phyloP scores from a whole-genome alignment of 2,113 vertebrate species.

The Hemiprocne comata region DNA sequence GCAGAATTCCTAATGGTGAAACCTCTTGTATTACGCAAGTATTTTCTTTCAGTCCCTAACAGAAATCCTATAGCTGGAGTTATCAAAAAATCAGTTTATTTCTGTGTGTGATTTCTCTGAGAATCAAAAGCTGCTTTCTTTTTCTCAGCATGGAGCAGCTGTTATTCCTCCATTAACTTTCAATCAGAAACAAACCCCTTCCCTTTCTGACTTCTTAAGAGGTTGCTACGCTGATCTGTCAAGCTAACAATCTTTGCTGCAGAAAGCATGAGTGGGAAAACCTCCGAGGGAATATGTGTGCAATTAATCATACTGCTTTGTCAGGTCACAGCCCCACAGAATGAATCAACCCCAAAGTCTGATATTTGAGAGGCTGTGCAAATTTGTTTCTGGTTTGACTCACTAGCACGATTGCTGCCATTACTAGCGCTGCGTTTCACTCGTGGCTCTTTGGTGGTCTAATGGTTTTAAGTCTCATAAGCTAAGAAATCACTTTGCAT shows the following conservation, averaged over 20 bases:
- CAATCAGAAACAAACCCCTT: neutral
- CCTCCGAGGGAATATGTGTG: neutral
- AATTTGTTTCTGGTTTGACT: neutral
- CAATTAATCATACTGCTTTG: constrained; percentile 28
- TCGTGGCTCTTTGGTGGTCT: neutral
- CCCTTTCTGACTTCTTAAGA: neutral
- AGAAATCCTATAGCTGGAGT: neutral
- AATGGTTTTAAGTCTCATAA: neutral
- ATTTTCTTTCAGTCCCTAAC: neutral
- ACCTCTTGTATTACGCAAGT: neutral
- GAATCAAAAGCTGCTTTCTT: neutral
- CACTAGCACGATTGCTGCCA: fast-evolving
- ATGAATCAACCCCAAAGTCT: neutral
- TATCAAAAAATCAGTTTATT: neutral
- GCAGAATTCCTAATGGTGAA: neutral
- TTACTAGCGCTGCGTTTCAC: neutral
- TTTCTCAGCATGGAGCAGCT: neutral
- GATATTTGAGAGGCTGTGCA: neutral
- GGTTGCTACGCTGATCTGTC: neutral
- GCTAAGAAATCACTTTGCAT: neutral
- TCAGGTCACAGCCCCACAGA: neutral
- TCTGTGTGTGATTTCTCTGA: neutral
- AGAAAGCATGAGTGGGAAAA: neutral
- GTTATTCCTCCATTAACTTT: neutral
- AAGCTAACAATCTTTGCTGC: neutral